Evolutionary conservation across 2,888 invertebrate species (phyloP).

Genomic region (Synergus laeviventris): DNA sequence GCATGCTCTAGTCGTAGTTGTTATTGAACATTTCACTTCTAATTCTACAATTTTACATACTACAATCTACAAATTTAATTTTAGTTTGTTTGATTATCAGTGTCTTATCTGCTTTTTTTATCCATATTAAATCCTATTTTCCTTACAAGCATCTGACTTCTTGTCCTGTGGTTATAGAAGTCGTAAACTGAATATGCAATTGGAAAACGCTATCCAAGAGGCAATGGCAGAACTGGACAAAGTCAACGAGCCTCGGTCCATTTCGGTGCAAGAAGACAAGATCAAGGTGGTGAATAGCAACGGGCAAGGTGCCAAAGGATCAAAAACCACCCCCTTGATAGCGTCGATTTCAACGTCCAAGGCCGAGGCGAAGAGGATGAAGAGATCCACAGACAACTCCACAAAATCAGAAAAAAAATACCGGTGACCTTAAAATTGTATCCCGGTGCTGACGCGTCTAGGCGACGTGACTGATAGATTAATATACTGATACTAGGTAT

Average conservation of each 20-base stretch:
- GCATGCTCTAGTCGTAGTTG: constrained; percentile 21
- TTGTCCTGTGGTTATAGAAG: constrained; percentile 81
- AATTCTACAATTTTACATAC: constrained; percentile 10
- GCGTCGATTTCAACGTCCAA: constrained; percentile 43
- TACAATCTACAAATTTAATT: neutral
- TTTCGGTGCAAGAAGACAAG: constrained; percentile 24
- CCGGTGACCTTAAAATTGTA: constrained; percentile 37
- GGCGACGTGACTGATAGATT: constrained; percentile 37
- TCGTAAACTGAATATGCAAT: constrained; percentile 92
- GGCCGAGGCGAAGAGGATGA: constrained; percentile 58
- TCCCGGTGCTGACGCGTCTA: constrained; percentile 32
- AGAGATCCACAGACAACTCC: constrained; percentile 30
- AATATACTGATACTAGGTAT: constrained; percentile 36
- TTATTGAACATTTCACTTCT: constrained; percentile 21
- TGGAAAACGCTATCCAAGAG: constrained; percentile 95
- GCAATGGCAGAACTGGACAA: constrained; percentile 91
- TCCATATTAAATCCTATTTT: no score
- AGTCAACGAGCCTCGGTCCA: constrained; percentile 57
- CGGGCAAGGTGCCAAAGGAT: constrained; percentile 44
- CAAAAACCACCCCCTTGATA: constrained; percentile 30
- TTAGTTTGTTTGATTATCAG: constrained; percentile 18
- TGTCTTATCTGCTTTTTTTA: neutral
- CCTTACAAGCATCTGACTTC: constrained; percentile 25
- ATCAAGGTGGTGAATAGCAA: constrained; percentile 22
- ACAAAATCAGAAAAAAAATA: constrained; percentile 29